phyloP scores from a whole-genome alignment of 2,113 vertebrate genomes.

The Callipepla squamata region DNA sequence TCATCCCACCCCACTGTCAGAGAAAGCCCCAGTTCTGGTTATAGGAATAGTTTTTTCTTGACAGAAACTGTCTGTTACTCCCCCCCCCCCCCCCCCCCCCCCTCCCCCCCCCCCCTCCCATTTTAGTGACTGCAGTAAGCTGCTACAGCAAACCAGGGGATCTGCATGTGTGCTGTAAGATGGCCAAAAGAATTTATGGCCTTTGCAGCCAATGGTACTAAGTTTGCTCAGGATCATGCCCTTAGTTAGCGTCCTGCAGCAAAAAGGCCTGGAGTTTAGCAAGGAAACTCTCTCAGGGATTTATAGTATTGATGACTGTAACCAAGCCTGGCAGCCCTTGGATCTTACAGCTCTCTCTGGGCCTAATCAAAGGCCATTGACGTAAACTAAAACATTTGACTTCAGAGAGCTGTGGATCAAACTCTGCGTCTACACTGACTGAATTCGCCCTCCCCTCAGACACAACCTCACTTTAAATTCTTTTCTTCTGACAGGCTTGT shows the following conservation, averaged over 20 bases:
- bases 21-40: background rate
- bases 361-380: conserved; percentile 72
- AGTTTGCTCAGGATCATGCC: conserved; percentile 51
- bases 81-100: background rate
- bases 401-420: conserved; percentile 70
- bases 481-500: conserved; percentile 58
- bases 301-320: conserved; percentile 68
- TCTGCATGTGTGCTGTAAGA: background rate
- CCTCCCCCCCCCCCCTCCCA: background rate
- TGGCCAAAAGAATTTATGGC: conserved; percentile 15
- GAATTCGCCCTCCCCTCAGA: conserved; percentile 60
- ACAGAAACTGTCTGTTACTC: background rate
- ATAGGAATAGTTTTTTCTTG: background rate
- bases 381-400: conserved; percentile 73
- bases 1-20: accelerated
- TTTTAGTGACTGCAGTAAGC: background rate
- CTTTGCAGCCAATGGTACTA: conserved; percentile 1
- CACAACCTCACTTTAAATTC: conserved; percentile 67
- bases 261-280: conserved; percentile 53
- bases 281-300: conserved; percentile 51
- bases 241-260: conserved; percentile 57
- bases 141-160: background rate
- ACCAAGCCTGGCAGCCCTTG: conserved; percentile 68
- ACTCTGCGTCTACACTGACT: conserved; percentile 21
- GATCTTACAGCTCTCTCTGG: conserved; percentile 68